phyloP scores from a whole-genome alignment of 1,140 invertebrate species.

The Drosophila busckii region DNA sequence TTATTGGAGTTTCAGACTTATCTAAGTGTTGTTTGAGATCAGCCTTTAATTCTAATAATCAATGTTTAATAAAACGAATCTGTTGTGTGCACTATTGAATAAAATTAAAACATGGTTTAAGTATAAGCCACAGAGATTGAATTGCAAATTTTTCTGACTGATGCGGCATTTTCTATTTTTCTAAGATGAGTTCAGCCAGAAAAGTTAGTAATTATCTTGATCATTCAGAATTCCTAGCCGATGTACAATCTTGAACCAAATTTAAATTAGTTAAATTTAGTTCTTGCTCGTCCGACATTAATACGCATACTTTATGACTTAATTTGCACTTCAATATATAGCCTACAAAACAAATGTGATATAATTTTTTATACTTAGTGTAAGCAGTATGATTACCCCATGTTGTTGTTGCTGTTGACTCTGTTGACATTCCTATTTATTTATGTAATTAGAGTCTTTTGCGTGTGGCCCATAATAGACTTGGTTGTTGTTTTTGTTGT shows the following conservation, averaged over 20 bases:
- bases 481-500: constrained; percentile 2
- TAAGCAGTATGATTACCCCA: too few relatives aligned
- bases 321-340: too few relatives aligned
- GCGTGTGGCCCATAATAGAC: neutral
- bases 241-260: neutral
- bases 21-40: too few relatives aligned
- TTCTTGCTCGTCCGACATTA: too few relatives aligned
- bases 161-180: neutral
- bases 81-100: too few relatives aligned
- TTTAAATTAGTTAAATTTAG: neutral
- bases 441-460: constrained; percentile 24
- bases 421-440: constrained; percentile 16
- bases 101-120: neutral
- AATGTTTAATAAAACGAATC: too few relatives aligned
- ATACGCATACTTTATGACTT: too few relatives aligned
- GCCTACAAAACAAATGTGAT: too few relatives aligned
- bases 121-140: neutral
- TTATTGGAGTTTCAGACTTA: too few relatives aligned
- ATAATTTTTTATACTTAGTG: too few relatives aligned
- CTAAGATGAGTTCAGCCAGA: constrained; percentile 2
- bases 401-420: neutral
- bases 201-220: neutral
- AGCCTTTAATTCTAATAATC: too few relatives aligned
- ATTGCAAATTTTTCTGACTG: constrained; percentile 5
- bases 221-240: neutral